These are phyloP conservation scores for Ischnura elegans DNA, from an alignment of 2,888 invertebrate species.

Conservation along the genomic window DNA sequence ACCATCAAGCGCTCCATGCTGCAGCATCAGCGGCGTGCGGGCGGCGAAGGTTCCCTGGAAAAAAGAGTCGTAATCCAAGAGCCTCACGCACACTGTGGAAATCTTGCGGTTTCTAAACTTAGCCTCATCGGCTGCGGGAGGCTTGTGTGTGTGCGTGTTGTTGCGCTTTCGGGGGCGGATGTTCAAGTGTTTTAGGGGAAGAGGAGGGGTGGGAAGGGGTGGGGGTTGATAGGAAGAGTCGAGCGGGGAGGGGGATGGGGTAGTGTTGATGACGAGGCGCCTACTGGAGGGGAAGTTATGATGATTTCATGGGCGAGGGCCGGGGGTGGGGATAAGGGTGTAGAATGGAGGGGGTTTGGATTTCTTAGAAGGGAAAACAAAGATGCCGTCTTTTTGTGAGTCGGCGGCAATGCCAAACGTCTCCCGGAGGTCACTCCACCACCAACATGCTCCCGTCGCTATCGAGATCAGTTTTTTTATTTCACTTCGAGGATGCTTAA, in stretches of 20 bases:
- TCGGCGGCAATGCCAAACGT: not conserved
- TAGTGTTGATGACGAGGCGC: conserved; percentile 41
- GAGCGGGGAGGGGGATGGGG: not conserved
- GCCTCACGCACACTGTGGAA: conserved; percentile 55
- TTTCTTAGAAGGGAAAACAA: conserved; percentile 65
- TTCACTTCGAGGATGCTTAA: too few relatives aligned
- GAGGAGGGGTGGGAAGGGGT: not conserved
- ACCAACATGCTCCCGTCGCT: not conserved
- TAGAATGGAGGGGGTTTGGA: not conserved
- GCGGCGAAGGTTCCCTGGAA: conserved; percentile 55
- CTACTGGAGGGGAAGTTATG: conserved; percentile 11
- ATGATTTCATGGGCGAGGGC: conserved; percentile 59
- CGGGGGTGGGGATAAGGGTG: not conserved
- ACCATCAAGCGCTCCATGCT: not conserved
- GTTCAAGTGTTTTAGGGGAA: not conserved
- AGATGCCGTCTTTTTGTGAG: conserved; percentile 66
- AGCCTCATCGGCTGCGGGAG: conserved; percentile 66
- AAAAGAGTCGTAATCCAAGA: conserved; percentile 63
- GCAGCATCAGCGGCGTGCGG: not conserved
- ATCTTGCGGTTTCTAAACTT: conserved; percentile 67
- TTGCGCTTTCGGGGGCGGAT: conserved; percentile 32
- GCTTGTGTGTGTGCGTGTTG: conserved; percentile 29
- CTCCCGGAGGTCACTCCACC: conserved; percentile 12
- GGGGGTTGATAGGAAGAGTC: not conserved
- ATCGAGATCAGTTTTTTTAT: not conserved